These are phyloP conservation scores for Cuniculus paca DNA, from an alignment of 2,797 vertebrate species.

Conservation along the genomic window DNA sequence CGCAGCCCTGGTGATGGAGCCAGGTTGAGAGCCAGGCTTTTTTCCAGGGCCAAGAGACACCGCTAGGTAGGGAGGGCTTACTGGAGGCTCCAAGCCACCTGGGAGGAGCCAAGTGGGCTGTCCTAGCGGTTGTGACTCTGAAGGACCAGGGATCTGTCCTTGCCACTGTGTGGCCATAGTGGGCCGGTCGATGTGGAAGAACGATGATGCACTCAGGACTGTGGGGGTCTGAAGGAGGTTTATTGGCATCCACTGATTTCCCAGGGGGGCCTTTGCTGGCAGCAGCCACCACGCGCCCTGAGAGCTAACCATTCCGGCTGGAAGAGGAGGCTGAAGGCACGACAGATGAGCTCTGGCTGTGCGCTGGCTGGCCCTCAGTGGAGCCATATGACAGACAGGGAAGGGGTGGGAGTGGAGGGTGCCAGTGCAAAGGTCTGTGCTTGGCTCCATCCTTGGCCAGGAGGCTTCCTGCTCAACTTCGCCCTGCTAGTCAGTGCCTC, in stretches of 20 bases:
- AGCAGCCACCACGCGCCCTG: background rate
- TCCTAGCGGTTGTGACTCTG: background rate
- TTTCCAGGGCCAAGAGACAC: background rate
- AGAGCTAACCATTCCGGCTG: background rate
- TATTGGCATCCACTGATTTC: conserved; percentile 43
- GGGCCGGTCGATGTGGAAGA: background rate
- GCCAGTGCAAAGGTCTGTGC: background rate
- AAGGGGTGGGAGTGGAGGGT: background rate
- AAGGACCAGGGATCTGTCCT: background rate
- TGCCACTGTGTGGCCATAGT: background rate
- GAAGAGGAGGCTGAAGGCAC: background rate
- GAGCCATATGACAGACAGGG: too few species aligned
- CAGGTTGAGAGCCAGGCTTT: background rate
- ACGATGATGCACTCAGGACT: background rate
- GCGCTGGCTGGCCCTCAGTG: background rate
- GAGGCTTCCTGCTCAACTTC: background rate
- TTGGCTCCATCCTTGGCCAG: background rate
- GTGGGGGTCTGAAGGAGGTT: background rate
- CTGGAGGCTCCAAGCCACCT: rapidly evolving
- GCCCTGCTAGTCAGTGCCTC: background rate
- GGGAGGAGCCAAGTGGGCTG: background rate
- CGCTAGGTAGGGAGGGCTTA: background rate
- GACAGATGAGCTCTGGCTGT: background rate
- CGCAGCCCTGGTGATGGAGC: background rate
- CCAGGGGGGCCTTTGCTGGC: conserved; percentile 9